Percentiles rank a stretch among this genome's conserved stretches.
These are phyloP conservation scores for Pangasius mekongensis DNA, from an alignment of 2,797 vertebrate genomes.

Conservation along the genomic window DNA sequence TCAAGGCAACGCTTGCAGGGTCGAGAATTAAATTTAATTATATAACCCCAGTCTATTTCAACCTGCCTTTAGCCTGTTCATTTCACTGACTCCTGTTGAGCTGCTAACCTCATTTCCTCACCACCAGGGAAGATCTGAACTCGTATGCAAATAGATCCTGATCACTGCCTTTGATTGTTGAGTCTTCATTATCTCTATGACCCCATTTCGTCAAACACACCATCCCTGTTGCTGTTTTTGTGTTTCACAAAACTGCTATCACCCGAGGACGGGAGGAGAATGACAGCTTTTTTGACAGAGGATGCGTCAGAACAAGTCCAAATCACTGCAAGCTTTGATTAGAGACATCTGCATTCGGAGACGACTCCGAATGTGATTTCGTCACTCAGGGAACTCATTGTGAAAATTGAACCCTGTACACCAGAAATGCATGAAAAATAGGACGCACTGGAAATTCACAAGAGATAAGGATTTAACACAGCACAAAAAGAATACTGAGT, in stretches of 20 bases:
- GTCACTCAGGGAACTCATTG: not conserved
- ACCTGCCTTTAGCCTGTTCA: not conserved
- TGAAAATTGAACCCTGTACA: constrained; percentile 19
- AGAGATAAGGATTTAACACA: constrained; percentile 7
- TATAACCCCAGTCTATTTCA: constrained; percentile 4
- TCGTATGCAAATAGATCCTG: constrained; percentile 13
- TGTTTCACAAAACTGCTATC: not conserved
- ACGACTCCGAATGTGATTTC: not conserved
- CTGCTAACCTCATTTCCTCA: constrained; percentile 18
- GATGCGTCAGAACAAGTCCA: constrained; percentile 1
- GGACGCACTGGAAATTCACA: not conserved
- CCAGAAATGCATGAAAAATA: constrained; percentile 7
- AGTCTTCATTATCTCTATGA: constrained; percentile 1
- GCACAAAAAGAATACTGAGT: constrained; percentile 21
- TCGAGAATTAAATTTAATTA: not conserved
- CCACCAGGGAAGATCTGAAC: constrained; percentile 10
- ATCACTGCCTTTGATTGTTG: constrained; percentile 34
- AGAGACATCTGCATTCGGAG: not conserved
- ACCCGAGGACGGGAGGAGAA: not conserved
- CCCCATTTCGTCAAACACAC: not conserved
- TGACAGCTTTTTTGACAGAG: not conserved
- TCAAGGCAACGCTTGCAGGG: not conserved
- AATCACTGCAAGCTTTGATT: constrained; percentile 26
- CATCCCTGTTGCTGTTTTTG: not conserved
- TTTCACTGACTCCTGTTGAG: not conserved